Evolutionary conservation across 2,888 invertebrate genomes (phyloP), one percentile per base, ranked within the genome.

Genomic region (Laothoe populi): DNA sequence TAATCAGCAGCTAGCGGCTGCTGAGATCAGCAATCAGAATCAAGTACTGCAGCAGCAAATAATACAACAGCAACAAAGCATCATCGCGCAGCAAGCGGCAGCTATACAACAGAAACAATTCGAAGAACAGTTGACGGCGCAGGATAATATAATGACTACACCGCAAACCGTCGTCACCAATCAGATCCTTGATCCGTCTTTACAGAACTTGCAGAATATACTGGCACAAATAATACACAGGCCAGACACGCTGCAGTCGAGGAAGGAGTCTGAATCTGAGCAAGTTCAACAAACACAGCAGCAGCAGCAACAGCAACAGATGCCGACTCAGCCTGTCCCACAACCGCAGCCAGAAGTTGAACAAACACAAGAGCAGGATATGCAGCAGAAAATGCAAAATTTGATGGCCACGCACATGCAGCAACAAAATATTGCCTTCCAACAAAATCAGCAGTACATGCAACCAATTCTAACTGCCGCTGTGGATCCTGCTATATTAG

Each of bases 21-120:
- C 84, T n/a, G 89, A 92, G 66, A 84, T 90, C 66, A 86, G 75
- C 69, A 88, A 83, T 58, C 90, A 92, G 79, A 94, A 85, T 78
- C 93, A 92, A 70, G 93, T 87, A 24, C 79, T 94, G 61, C 94
- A 94, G 68, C 94, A 94, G 59, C 87, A 94, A 57, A 92, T 94
- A 44, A 87, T 92, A 40, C 90, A 93, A 73, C 90, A 89, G 64
- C 87, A 94, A 72, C 92, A 93, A 67, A 88, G 84, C 61, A 87
- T 92, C 42, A 88, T 87, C 66, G 84, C 86, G n/a, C 93, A 92
- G 45, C 91, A 92, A 71, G 92, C 92, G 10, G 91, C 84, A 2
- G 87, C 90, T 1, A 90, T 91, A 66, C 93, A 92, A 48, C 93
- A 93, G 73, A 93, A 88, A 72, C 93, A 88, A 71, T 73, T 85